Evolutionary conservation across 2,888 invertebrate species (phyloP), one percentile per base, ranked within the genome.

Genomic region (Stratiomys singularior): DNA sequence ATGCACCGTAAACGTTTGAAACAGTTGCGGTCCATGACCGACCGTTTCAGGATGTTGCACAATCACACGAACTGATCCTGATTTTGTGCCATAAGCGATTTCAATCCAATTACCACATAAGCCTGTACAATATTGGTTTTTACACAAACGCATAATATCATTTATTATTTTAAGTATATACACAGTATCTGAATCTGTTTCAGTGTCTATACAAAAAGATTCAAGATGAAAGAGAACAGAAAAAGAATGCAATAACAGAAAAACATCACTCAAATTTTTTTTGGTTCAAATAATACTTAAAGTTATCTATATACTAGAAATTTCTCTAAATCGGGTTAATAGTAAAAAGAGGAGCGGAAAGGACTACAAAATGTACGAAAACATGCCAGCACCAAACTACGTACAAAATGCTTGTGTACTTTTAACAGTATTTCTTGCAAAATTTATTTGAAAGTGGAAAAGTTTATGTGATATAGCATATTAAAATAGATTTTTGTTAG

Each of bases 41-140:
- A 98, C 98, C 0, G 99, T 99, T 88, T 99, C 99, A 1, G 99
- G 99, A 88, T 99, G 99, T 84, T 99, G 99, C 0, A 99, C 98
- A 78, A 99, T 98, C 0, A 99, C 97, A 37, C 98, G 90, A 21
- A 99, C 98, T 0, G 96, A 96, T 1, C 99, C 99, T 21, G 95
- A 95, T 81, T 94, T 93, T 0, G 99, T 99, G 1, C 99, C 99
- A 86, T 99, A 99, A 0, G 99, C 99, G 83, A 99, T 99, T 89
- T 99, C 99, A 84, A 99, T 98, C 98, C 99, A 99, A 88, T 99
- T 99, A 63, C 98, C 98, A 88, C 97, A 97, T 78, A 97, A 89
- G 90, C 96, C 97, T 96, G 85, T 52, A 78, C 47, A 60, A 37
- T 58, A 76, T 76, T 76, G 66, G 44, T 44, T 56, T 77, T 46